Conservation (phyloP, 2,113 vertebrate genomes). For the Myotis davidii region DNA sequence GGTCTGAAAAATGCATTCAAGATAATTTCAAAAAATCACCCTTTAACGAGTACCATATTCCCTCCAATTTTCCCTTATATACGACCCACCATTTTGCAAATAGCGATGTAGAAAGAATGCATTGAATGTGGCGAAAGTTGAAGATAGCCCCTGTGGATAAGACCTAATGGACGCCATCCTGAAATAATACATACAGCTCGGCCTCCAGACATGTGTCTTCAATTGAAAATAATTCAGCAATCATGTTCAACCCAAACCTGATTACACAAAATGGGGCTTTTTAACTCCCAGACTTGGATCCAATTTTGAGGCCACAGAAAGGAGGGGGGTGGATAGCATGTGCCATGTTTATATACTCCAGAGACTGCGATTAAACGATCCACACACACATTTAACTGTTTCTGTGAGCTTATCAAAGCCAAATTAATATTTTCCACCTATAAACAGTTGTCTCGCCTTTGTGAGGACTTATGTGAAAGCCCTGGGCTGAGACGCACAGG, state of each 20-base stretch:
- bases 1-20: slow-evolving; percentile 87
- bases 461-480: slow-evolving; percentile 42
- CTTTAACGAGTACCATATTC: slow-evolving; percentile 87
- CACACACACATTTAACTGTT: slow-evolving; percentile 83
- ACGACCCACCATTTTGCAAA: slow-evolving; percentile 85
- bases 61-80: slow-evolving; percentile 84
- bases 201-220: slow-evolving; percentile 90
- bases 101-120: slow-evolving; percentile 86
- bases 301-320: slow-evolving; percentile 86
- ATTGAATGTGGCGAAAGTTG: slow-evolving; percentile 78
- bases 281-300: slow-evolving; percentile 90
- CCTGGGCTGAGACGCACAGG: not conserved
- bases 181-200: slow-evolving; percentile 87
- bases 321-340: slow-evolving; percentile 51
- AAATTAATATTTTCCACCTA: slow-evolving; percentile 74
- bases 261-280: slow-evolving; percentile 92
- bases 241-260: slow-evolving; percentile 91
- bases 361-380: slow-evolving; percentile 84
- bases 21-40: slow-evolving; percentile 85
- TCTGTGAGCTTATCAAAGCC: slow-evolving; percentile 84
- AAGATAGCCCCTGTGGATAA: slow-evolving; percentile 89
- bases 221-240: slow-evolving; percentile 93
- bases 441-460: slow-evolving; percentile 81
- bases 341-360: slow-evolving; percentile 86
- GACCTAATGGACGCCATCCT: slow-evolving; percentile 89